These are phyloP conservation scores for Enoplosus armatus DNA, from an alignment of 2,797 vertebrate genomes.

Conservation along the genomic window DNA sequence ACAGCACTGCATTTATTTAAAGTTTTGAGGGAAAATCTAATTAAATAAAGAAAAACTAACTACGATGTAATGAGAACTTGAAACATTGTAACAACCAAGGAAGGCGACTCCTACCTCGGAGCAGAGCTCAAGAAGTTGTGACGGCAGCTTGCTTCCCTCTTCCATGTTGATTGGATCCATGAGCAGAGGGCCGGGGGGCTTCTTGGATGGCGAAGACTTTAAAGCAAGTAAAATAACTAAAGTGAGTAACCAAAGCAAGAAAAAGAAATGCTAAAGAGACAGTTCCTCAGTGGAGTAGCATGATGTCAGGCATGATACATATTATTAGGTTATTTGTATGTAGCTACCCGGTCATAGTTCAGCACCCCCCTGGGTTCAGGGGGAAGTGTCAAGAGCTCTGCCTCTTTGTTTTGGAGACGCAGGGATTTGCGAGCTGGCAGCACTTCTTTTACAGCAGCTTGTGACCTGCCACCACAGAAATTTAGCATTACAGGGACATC, in stretches of 20 bases:
- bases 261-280: fast-evolving
- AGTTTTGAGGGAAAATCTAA: background rate
- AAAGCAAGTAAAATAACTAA: conserved; percentile 13
- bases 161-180: conserved; percentile 83
- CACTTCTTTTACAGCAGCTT: conserved; percentile 65
- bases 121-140: conserved; percentile 84
- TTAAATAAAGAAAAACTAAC: background rate
- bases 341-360: conserved; percentile 15
- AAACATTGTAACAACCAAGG: background rate
- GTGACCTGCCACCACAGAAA: conserved; percentile 56
- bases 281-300: background rate
- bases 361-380: conserved; percentile 7
- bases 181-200: conserved; percentile 84
- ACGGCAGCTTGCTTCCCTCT: conserved; percentile 64
- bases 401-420: conserved; percentile 85
- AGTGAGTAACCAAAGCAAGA: conserved; percentile 5
- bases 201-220: conserved; percentile 35
- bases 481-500: background rate
- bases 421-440: conserved; percentile 86
- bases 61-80: background rate
- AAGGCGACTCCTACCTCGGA: conserved; percentile 74
- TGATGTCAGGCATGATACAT: background rate
- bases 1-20: background rate
- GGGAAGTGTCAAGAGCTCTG: conserved; percentile 31
- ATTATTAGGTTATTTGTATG: background rate